phyloP scores from a whole-genome alignment of 2,113 vertebrate species.

The Odontesthes bonariensis region DNA sequence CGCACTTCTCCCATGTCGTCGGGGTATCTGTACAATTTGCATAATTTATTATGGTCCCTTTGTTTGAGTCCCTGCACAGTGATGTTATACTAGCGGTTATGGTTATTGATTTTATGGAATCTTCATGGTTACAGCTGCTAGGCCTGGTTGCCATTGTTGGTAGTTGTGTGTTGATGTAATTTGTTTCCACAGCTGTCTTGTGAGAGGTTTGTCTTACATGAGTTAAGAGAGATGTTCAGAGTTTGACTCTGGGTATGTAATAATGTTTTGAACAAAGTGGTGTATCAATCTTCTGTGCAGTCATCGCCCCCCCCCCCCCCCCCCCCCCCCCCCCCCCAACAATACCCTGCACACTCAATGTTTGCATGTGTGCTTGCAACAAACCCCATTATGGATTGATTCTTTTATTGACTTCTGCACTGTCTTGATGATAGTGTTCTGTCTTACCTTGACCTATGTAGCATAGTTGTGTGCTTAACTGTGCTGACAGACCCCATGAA shows the following conservation, averaged over 20 bases:
- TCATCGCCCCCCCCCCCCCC: constrained; percentile 5
- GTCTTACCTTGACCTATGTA: constrained; percentile 73
- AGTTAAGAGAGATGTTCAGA: constrained; percentile 31
- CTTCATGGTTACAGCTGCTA: constrained; percentile 52
- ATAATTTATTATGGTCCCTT: constrained; percentile 49
- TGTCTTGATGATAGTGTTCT: constrained; percentile 53
- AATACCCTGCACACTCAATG: neutral
- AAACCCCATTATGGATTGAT: constrained; percentile 53
- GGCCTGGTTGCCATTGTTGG: constrained; percentile 36
- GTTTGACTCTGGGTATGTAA: constrained; percentile 31
- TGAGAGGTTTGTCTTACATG: constrained; percentile 36
- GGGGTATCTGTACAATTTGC: constrained; percentile 48
- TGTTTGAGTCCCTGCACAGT: constrained; percentile 63
- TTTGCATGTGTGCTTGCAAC: constrained; percentile 53
- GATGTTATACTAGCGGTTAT: constrained; percentile 34
- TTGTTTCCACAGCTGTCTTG: constrained; percentile 47
- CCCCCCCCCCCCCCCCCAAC: neutral
- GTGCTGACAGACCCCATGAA: constrained; percentile 69
- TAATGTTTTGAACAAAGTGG: constrained; percentile 8
- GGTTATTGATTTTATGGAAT: constrained; percentile 60
- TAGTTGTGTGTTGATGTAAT: constrained; percentile 32
- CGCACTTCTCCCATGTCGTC: constrained; percentile 8
- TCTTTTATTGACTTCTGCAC: constrained; percentile 68
- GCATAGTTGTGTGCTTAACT: constrained; percentile 72
- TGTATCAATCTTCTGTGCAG: constrained; percentile 44